Base-by-base conservation (phyloP, 2,797 vertebrate genomes). In the Nannoperca australis region DNA sequence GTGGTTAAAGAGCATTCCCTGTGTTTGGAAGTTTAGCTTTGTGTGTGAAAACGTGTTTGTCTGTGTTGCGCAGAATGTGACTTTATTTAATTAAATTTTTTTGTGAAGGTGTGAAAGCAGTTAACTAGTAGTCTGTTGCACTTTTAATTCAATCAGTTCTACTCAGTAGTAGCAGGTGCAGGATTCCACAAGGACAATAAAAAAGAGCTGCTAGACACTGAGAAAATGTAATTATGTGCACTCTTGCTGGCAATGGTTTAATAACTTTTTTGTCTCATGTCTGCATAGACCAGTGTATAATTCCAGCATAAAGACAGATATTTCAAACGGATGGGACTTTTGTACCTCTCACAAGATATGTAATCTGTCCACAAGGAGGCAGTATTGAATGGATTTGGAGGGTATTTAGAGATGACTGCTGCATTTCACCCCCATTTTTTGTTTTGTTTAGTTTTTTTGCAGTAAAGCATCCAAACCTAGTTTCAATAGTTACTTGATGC, bases 281-380 rank as follows among this genome's bases (percentile, higher is more conserved):
- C 47, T 65, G 22, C 42, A 56, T 17, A 54, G 22, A 56, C 17
- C 63, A 59, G 56, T 70, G 56, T 60, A 42, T 65, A 63, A 51
- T 56, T 76, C 62, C 30, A 65, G 30, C 24, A 24, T 55, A 36
- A 34, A 58, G 24, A 63, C 15, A 2, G n/a, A 72, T 66, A 38
- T 65, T 81, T 73, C 30, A 18, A 65, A 47, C 42, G 11, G 10
- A 67, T 58, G 2, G 42, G 18, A 36, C 32, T 77, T 72, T 10
- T 53, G 38, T 63, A 58, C 72, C 60, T 60, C 70, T 63, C 38
- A 36, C 7, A 54, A 63, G 12, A 8, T 73, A 1, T 69, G 32
- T 59, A 38, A 73, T 71, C 58, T 82, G 73, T 85, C 91, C 92
- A 93, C 89, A 51, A 20, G 85, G 87, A 65, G 90, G 86, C 85